Evolutionary conservation across 2,888 invertebrate genomes (phyloP), one percentile per base, ranked within the genome.

Genomic region (Elysia crispata): DNA sequence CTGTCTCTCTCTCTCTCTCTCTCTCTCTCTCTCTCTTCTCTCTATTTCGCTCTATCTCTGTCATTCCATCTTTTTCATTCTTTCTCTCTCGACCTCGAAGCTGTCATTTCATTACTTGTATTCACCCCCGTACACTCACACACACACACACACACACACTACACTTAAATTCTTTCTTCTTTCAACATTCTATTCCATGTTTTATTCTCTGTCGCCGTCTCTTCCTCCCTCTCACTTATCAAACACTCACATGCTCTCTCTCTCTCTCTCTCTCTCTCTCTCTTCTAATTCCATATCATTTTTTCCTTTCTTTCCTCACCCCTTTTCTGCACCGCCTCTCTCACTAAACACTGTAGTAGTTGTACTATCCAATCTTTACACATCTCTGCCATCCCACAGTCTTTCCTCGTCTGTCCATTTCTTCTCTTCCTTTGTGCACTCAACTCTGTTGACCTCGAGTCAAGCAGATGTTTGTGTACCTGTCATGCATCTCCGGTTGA

Each of bases 21-120:
- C 60, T 54, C 31, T n/a, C 74, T 11, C 31, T 30, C 31, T 18
- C 74, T n/a, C 31, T 18, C 74, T n/a, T n/a, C n/a, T n/a, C n/a
- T n/a, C n/a, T n/a, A n/a, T n/a, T n/a, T n/a, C n/a, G n/a, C n/a
- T 31, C 30, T 67, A 25, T 76, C 67, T 76, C 54, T 67, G 30
- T 66, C 66, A 50, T 30, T 67, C 28, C 67, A 49, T 67, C 31
- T 66, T 54, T 77, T 28, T 69, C 67, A 25, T 50, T 30, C n/a
- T 31, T 20, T 31, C 60, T 54, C 60, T 54, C 31, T n/a, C 74
- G 1, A 18, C 18, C 31, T 18, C 74, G n/a, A n/a, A n/a, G n/a
- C n/a, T n/a, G 23, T 30, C 25, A 28, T 62, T 23, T n/a, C 15
- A 11, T 11, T 25, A 15, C 20, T 62, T 64, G 15, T 41, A 25